These are phyloP conservation scores for Megaustenia siamemsis DNA, from an alignment of 2,888 invertebrate species.

Conservation along the genomic window DNA sequence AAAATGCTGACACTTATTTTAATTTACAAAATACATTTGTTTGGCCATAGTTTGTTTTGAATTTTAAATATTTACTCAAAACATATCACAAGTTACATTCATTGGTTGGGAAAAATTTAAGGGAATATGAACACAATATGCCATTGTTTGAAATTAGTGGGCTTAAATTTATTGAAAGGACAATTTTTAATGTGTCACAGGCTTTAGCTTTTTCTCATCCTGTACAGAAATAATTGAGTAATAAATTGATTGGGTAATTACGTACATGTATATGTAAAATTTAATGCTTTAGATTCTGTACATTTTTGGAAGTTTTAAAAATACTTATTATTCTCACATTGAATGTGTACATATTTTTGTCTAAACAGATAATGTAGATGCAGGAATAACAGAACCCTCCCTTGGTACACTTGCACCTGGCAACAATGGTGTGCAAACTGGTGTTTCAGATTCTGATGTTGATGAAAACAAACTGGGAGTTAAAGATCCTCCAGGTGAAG, in stretches of 20 bases:
- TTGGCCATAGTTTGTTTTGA: no score
- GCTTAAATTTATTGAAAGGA: no score
- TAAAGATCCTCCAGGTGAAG: neutral
- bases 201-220: no score
- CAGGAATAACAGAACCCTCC: neutral
- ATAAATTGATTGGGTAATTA: neutral
- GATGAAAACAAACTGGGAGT: neutral
- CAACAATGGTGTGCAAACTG: neutral
- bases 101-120: no score
- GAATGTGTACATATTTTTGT: neutral
- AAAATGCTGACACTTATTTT: no score
- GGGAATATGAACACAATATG: no score
- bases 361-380: neutral
- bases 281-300: neutral
- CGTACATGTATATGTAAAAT: neutral
- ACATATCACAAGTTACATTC: no score
- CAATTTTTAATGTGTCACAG: no score
- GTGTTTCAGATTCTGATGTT: conserved; percentile 14
- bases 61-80: no score
- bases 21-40: no score
- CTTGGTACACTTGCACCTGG: neutral
- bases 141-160: no score
- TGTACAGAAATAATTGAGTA: neutral
- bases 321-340: neutral
- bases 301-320: neutral